These are phyloP conservation scores for Aleiodes leptofemur DNA, from an alignment of 2,888 invertebrate genomes.

Conservation along the genomic window DNA sequence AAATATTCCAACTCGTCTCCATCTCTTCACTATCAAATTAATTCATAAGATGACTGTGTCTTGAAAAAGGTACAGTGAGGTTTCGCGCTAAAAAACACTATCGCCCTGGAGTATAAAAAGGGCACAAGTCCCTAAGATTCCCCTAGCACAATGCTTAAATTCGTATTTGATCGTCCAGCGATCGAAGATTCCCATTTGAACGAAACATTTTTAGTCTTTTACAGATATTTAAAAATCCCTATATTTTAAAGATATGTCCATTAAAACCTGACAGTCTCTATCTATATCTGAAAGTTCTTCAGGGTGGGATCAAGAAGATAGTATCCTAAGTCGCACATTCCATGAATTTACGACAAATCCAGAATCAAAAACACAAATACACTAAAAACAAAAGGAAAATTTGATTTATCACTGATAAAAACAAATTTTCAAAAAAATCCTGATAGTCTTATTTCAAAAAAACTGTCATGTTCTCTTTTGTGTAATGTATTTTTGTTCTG, in stretches of 20 bases:
- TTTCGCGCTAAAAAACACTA: conserved; percentile 15
- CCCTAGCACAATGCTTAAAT: too few relatives aligned
- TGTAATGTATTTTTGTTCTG: conserved; percentile 64
- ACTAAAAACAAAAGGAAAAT: neutral
- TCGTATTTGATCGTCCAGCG: conserved; percentile 24
- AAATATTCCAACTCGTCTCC: too few relatives aligned
- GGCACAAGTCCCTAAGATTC: too few relatives aligned
- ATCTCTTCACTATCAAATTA: neutral
- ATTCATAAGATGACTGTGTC: conserved; percentile 13
- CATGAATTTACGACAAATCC: too few relatives aligned
- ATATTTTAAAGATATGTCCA: conserved; percentile 15
- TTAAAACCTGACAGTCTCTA: conserved; percentile 17
- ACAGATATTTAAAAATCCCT: neutral
- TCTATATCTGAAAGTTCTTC: neutral
- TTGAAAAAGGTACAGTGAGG: conserved; percentile 29
- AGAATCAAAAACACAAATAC: too few relatives aligned
- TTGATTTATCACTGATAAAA: neutral
- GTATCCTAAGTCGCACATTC: neutral
- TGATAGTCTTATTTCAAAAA: neutral
- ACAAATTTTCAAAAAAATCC: conserved; percentile 8
- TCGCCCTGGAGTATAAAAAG: too few relatives aligned
- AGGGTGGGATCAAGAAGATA: neutral
- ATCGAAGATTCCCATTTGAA: neutral
- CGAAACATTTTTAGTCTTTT: neutral
- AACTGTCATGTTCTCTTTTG: conserved; percentile 61